phyloP scores from a whole-genome alignment of 2,797 vertebrate species.

The Salmo trutta region DNA sequence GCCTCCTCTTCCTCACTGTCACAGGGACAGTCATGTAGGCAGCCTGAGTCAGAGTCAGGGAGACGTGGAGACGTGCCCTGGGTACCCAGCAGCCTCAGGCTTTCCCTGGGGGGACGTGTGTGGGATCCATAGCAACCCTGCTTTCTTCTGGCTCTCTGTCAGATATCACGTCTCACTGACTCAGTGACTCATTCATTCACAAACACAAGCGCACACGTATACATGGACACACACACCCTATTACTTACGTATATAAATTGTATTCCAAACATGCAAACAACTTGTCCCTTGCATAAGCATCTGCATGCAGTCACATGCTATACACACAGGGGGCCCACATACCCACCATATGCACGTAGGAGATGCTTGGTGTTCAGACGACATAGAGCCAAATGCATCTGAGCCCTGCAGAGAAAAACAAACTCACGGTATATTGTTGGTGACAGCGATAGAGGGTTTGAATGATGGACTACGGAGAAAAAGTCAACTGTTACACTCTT shows the following conservation, averaged over 20 bases:
- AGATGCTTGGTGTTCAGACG: conserved; percentile 56
- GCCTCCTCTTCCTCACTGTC: conserved; percentile 29
- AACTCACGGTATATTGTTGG: conserved; percentile 7
- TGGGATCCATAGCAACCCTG: conserved; percentile 20
- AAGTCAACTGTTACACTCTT: conserved; percentile 24
- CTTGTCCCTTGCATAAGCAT: neutral
- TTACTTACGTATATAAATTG: no score
- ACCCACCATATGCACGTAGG: conserved; percentile 7
- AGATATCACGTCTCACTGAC: neutral
- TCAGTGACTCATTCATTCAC: conserved; percentile 3
- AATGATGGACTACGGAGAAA: conserved; percentile 38
- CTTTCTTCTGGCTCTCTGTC: conserved; percentile 14
- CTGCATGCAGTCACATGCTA: conserved; percentile 11
- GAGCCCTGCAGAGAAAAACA: conserved; percentile 33
- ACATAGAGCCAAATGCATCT: conserved; percentile 39
- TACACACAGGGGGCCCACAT: conserved; percentile 38
- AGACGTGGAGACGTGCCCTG: conserved; percentile 36
- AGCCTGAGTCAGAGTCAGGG: conserved; percentile 30
- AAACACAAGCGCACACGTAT: conserved; percentile 5
- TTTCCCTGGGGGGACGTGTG: conserved; percentile 7
- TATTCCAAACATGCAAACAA: no score
- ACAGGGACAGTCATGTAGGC: conserved; percentile 5
- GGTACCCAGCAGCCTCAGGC: conserved; percentile 14
- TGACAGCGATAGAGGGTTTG: conserved; percentile 28
- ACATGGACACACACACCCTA: neutral